phyloP scores from a whole-genome alignment of 2,888 invertebrate species.

The Glyphotaelius pellucidus region DNA sequence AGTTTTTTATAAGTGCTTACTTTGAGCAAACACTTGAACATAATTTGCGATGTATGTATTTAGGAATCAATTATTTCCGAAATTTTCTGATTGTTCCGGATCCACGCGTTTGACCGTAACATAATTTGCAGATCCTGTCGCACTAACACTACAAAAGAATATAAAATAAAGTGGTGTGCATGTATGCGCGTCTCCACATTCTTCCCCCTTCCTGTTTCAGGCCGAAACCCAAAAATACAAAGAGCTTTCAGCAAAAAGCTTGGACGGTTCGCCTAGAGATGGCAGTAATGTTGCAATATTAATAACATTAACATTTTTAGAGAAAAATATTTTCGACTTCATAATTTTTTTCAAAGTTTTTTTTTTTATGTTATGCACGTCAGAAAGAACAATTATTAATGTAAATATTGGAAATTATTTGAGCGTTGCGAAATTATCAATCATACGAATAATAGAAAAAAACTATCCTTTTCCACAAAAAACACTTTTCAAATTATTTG shows the following conservation, averaged over 20 bases:
- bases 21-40: neutral
- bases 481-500: too few species aligned
- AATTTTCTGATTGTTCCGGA: neutral
- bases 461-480: too few species aligned
- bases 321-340: too few species aligned
- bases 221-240: constrained; percentile 30
- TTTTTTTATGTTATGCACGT: too few species aligned
- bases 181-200: constrained; percentile 20
- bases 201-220: constrained; percentile 6
- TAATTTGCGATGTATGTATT: neutral
- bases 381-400: too few species aligned
- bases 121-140: constrained; percentile 44
- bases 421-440: too few species aligned
- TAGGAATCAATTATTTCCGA: neutral
- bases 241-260: constrained; percentile 38
- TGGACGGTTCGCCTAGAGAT: constrained; percentile 32
- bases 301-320: neutral
- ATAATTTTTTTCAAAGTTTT: too few species aligned
- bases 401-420: too few species aligned
- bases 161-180: neutral
- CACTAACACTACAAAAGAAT: neutral
- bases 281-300: constrained; percentile 34
- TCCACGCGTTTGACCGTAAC: neutral
- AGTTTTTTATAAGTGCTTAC: neutral
- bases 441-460: too few species aligned